These are phyloP conservation scores for Drosophila micromelanica DNA, from an alignment of 1,140 invertebrate genomes.

Conservation along the genomic window DNA sequence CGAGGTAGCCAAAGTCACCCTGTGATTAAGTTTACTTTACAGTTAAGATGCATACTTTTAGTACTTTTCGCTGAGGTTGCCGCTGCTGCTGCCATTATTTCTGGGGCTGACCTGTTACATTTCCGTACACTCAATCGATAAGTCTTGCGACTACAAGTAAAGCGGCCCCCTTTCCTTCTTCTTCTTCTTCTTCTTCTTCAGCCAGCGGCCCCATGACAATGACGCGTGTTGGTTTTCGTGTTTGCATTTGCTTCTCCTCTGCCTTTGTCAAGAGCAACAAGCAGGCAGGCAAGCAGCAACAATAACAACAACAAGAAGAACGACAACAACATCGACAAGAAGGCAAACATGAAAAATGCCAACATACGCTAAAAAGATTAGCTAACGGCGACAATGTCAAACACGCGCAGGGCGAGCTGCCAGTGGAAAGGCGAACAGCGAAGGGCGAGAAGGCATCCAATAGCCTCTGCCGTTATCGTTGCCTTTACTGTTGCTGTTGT, in stretches of 20 bases:
- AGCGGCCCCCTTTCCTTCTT: not conserved
- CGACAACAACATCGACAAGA: slow-evolving; percentile 52
- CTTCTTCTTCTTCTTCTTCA: not conserved
- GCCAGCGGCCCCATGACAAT: slow-evolving; percentile 43
- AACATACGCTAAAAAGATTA: slow-evolving; percentile 83
- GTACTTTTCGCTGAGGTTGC: not conserved
- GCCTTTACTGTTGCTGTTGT: no score
- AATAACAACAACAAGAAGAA: slow-evolving; percentile 17
- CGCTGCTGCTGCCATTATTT: slow-evolving; percentile 40
- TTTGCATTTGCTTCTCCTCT: slow-evolving; percentile 72
- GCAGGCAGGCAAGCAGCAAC: slow-evolving; percentile 17
- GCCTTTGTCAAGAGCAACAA: slow-evolving; percentile 57
- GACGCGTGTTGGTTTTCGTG: slow-evolving; percentile 68
- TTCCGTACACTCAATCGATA: slow-evolving; percentile 72
- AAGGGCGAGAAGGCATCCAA: slow-evolving; percentile 11
- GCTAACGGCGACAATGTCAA: slow-evolving; percentile 81
- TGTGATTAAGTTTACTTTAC: not conserved
- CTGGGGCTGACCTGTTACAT: slow-evolving; percentile 72
- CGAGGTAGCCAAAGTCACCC: no score
- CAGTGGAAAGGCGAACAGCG: slow-evolving; percentile 32
- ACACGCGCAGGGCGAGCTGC: slow-evolving; percentile 48
- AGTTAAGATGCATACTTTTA: slow-evolving; percentile 3
- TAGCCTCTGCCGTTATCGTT: not conserved
- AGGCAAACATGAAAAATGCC: slow-evolving; percentile 81
- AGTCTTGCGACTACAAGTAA: slow-evolving; percentile 46